A percentile compares a stretch with the other conserved stretches of the same genome.
Conservation (phyloP, 2,888 invertebrate species). For the Atethmia centrago region DNA sequence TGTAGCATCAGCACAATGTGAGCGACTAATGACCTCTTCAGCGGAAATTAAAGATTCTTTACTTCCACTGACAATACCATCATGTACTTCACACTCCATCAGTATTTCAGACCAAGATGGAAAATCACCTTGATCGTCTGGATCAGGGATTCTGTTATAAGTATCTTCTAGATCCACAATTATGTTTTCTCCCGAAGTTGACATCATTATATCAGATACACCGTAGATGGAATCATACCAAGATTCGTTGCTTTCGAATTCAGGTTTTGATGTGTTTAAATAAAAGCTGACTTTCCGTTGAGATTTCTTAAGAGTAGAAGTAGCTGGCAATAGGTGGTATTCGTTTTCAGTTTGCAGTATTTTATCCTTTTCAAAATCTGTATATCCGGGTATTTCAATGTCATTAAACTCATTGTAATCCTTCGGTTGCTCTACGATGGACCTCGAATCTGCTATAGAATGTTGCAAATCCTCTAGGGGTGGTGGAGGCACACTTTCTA, state of each 20-base stretch:
- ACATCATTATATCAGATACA: slow-evolving; percentile 74
- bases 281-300: slow-evolving; percentile 77
- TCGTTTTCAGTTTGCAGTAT: slow-evolving; percentile 68
- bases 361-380: slow-evolving; percentile 80
- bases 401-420: slow-evolving; percentile 72
- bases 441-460: slow-evolving; percentile 44
- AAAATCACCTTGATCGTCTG: slow-evolving; percentile 65
- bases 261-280: slow-evolving; percentile 68
- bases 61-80: slow-evolving; percentile 72
- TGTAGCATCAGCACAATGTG: slow-evolving; percentile 69
- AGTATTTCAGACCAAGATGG: slow-evolving; percentile 83
- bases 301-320: slow-evolving; percentile 81
- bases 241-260: slow-evolving; percentile 73
- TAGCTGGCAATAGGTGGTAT: slow-evolving; percentile 66
- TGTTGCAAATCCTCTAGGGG: slow-evolving; percentile 73
- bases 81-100: slow-evolving; percentile 74
- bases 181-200: slow-evolving; percentile 41
- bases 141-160: slow-evolving; percentile 51
- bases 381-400: slow-evolving; percentile 80
- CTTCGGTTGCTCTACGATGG: slow-evolving; percentile 60
- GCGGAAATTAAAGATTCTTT: slow-evolving; percentile 66
- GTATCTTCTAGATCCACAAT: slow-evolving; percentile 26
- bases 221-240: slow-evolving; percentile 87
- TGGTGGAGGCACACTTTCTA: slow-evolving; percentile 83
- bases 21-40: slow-evolving; percentile 79